Conservation (phyloP, 2,797 vertebrate genomes). For the Limosa lapponica region DNA sequence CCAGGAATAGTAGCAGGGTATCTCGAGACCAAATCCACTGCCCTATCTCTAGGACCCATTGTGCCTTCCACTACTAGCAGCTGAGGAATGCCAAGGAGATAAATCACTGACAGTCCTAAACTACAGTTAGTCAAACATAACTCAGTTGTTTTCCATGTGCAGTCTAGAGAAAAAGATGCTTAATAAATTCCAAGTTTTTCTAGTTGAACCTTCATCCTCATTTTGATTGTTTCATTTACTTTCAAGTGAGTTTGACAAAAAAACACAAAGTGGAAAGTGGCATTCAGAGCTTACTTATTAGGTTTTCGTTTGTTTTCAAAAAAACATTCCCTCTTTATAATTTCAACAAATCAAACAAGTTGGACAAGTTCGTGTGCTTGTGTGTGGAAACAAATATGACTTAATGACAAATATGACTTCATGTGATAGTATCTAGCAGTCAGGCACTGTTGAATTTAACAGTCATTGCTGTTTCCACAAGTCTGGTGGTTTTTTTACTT, state of each 20-base stretch:
- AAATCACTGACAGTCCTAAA: background rate
- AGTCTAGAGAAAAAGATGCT: background rate
- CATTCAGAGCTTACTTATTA: background rate
- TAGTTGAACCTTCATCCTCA: background rate
- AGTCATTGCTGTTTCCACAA: background rate
- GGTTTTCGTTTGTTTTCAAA: background rate
- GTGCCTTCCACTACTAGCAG: background rate
- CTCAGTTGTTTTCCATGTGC: background rate
- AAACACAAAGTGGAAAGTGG: background rate
- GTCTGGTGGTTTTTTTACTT: fast-evolving
- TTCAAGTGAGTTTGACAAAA: background rate
- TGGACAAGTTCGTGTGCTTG: background rate
- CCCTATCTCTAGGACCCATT: fast-evolving
- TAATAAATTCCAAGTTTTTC: background rate
- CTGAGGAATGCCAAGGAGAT: background rate
- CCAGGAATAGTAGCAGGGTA: background rate
- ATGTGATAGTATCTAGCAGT: background rate
- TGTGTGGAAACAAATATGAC: background rate
- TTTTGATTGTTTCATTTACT: background rate
- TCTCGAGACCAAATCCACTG: background rate
- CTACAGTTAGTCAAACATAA: background rate
- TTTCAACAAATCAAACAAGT: background rate
- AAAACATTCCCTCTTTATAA: background rate
- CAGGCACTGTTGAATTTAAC: background rate
- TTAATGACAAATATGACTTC: background rate